Evolutionary conservation across 2,113 vertebrate genomes (phyloP).

Genomic region (Prolemur simus): DNA sequence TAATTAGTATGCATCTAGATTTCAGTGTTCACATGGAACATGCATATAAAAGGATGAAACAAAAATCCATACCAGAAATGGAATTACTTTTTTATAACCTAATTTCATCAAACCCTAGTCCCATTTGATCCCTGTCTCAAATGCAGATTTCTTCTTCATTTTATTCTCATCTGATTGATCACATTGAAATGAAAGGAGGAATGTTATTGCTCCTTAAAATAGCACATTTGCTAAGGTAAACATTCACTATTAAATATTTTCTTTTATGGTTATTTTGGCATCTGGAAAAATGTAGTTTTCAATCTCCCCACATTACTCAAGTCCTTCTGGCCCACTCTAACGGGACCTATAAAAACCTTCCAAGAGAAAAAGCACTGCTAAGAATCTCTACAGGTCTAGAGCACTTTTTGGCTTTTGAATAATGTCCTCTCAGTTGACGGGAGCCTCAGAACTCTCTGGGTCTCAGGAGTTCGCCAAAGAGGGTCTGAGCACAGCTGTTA

Average conservation of each 20-base stretch:
- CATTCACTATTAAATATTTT: neutral
- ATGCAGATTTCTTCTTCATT: neutral
- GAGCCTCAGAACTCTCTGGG: neutral
- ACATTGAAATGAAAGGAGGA: constrained; percentile 4
- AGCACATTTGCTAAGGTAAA: neutral
- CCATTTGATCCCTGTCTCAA: neutral
- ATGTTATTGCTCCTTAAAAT: neutral
- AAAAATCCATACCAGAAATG: constrained; percentile 19
- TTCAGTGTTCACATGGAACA: constrained; percentile 50
- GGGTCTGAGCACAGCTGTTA: neutral
- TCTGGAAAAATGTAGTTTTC: neutral
- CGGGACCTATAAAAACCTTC: constrained; percentile 15
- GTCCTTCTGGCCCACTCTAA: neutral
- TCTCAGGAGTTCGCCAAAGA: neutral
- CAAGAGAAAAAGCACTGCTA: neutral
- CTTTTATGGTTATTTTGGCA: neutral
- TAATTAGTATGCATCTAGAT: constrained; percentile 56
- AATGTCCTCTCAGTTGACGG: neutral
- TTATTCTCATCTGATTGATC: neutral
- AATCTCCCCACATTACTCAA: neutral
- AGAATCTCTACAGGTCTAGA: constrained; percentile 8
- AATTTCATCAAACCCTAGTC: constrained; percentile 1
- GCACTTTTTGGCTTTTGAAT: constrained; percentile 45
- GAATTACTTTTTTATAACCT: constrained; percentile 34
- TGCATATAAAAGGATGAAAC: neutral